A percentile compares a stretch with the other conserved stretches of the same genome.
These are phyloP conservation scores for Megalonaias nervosa DNA, from an alignment of 1,140 invertebrate genomes.

Conservation along the genomic window DNA sequence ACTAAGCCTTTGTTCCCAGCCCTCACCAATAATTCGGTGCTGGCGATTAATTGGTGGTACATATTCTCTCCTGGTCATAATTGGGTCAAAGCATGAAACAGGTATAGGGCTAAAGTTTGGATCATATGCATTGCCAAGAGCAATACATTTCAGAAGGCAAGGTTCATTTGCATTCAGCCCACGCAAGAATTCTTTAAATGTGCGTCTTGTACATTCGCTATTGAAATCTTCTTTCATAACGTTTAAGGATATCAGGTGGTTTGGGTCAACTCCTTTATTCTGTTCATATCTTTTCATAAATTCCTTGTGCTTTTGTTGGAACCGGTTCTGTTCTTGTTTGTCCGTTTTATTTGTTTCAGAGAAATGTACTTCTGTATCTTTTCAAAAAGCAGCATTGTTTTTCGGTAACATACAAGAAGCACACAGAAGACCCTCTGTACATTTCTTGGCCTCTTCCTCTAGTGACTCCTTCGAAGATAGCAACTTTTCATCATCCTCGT, in stretches of 20 bases:
- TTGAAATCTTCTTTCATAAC: too few species aligned
- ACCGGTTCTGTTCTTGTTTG: slow-evolving; percentile 3
- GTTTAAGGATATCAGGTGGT: too few species aligned
- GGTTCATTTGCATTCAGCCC: too few species aligned
- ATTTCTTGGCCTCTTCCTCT: slow-evolving; percentile 35
- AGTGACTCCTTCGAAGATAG: slow-evolving; percentile 18
- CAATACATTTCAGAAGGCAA: slow-evolving; percentile 32
- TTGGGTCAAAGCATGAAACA: slow-evolving; percentile 34
- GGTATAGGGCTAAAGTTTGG: slow-evolving; percentile 27
- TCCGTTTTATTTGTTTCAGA: slow-evolving; percentile 26
- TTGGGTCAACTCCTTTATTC: too few species aligned
- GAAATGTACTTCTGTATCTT: slow-evolving; percentile 13
- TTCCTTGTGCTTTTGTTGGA: too few species aligned
- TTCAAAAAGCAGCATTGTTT: slow-evolving; percentile 4
- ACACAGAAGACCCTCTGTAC: slow-evolving; percentile 27
- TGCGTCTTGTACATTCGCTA: too few species aligned
- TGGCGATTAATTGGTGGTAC: background rate
- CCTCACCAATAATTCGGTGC: background rate
- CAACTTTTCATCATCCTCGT: slow-evolving; percentile 47
- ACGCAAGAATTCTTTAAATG: too few species aligned
- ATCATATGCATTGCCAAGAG: slow-evolving; percentile 43
- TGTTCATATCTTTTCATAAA: too few species aligned
- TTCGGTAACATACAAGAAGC: slow-evolving; percentile 31
- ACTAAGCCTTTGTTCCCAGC: background rate
- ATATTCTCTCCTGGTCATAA: slow-evolving; percentile 10